Base-by-base conservation (phyloP, 1,140 invertebrate species). In the Nymphalis io region DNA sequence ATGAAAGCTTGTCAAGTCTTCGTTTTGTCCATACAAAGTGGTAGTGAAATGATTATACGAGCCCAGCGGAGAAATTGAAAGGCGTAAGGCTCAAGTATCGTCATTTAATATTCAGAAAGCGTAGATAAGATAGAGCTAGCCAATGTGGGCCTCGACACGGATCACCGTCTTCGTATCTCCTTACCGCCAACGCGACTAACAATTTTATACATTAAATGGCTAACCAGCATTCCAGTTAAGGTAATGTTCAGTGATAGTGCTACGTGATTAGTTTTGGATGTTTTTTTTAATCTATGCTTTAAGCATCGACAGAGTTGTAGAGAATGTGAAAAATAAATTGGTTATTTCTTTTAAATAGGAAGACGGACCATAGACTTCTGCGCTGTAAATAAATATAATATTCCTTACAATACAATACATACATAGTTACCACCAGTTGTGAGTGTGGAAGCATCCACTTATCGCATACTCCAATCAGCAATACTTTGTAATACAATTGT, bases 41-140 rank as follows among this genome's bases (percentile, higher is more conserved):
- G 60, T 44, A 62, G 40, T 72, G 64, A 72, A 72, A 67, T 63
- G 64, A 72, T 72, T 72, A 46, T 72, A 73, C 48, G 61, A 65
- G 62, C 60, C 70, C 60, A 59, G 66, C 70, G 69, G 81, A 80
- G 77, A 84, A 87, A 84, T 86, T 88, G 81, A 86, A 87, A 84
- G 79, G 80, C 80, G 63, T 61, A 69, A 76, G 72, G 70, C 75
- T 71, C 67, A 65, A 68, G 62, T 68, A 75, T 73, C 68, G 73
- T 71, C 66, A 71, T 84, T 88, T 85, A 82, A 80, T 82, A 87
- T 87, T 85, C 86, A 81, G 72, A 83, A 78, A 72, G 83, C 78
- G 82, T 87, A 74, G 65, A 80, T 70, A 75, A 78, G 79, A 84
- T 85, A 79, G 73, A 79, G 72, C 83, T 80, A 80, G 76, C 67